A percentile compares a stretch with the other conserved stretches of the same genome.
These are phyloP conservation scores for Macrobrachium rosenbergii DNA, from an alignment of 1,140 invertebrate species.

Conservation along the genomic window DNA sequence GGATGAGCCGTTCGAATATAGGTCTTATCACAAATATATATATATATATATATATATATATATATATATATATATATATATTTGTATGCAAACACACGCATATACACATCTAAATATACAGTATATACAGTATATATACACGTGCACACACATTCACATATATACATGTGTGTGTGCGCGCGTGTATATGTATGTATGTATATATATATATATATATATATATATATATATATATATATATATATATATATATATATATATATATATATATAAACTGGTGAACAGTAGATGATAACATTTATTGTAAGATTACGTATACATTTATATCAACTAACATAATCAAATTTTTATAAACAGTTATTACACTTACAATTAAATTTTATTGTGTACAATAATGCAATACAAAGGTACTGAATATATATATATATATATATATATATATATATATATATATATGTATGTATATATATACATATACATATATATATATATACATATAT, in stretches of 20 bases:
- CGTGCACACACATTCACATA: constrained; percentile 18
- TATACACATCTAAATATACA: background rate
- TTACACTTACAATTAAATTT: too few species aligned
- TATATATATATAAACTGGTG: background rate
- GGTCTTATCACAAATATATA: too few species aligned
- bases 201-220: constrained; percentile 24
- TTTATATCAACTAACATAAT: too few species aligned
- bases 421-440: background rate
- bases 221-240: constrained; percentile 16
- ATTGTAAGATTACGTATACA: too few species aligned
- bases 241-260: background rate
- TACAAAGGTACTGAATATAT: too few species aligned
- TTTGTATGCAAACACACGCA: constrained; percentile 10
- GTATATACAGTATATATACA: too few species aligned
- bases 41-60: constrained; percentile 30
- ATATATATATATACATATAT: constrained; percentile 1
- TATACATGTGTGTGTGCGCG: background rate
- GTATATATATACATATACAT: background rate
- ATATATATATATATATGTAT: too few species aligned
- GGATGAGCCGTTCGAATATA: too few species aligned
- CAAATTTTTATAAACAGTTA: too few species aligned
- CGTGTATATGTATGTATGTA: constrained; percentile 8
- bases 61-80: constrained; percentile 26
- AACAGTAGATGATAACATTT: too few species aligned
- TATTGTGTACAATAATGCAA: too few species aligned